Conservation (phyloP, 2,113 vertebrate genomes). For the pig (Sus scrofa) region T2T-Sscrofa CM000815.6:92703501-92704000, state of each 20-base stretch:
- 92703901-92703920: neutral
- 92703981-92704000: neutral
- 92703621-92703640: neutral
- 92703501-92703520: neutral
- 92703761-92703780: neutral
- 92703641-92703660: neutral
- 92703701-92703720: neutral
- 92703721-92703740: neutral
- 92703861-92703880: neutral
- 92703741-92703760: neutral
- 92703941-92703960: neutral
- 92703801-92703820: neutral
- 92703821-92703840: neutral
- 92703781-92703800: neutral
- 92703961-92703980: neutral
- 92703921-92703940: neutral
- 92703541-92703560: neutral
- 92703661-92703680: neutral
- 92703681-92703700: neutral
- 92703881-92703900: neutral
- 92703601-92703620: neutral
- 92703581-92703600: neutral
- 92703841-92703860: neutral
- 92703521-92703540: neutral
- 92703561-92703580: neutral